Evolutionary conservation across 2,888 invertebrate genomes (phyloP).

Genomic region (Dyspetes luteomarginatus): DNA sequence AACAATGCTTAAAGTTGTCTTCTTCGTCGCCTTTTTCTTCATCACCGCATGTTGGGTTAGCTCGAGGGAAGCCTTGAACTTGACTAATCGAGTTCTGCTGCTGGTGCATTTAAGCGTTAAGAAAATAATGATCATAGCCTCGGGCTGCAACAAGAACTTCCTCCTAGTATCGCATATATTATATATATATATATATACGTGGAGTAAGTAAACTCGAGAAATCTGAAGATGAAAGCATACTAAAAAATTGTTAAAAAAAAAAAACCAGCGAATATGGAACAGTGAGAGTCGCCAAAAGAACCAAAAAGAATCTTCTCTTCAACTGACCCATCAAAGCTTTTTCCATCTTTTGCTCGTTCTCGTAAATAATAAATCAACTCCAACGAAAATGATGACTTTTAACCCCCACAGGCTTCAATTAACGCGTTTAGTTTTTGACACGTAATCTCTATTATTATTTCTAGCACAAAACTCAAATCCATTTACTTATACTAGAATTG

Average conservation of each 20-base stretch:
- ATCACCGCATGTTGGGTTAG: not conserved
- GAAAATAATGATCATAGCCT: slow-evolving; percentile 18
- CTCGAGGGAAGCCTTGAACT: slow-evolving; percentile 8
- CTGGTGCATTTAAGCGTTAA: not conserved
- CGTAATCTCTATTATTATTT: too few species aligned
- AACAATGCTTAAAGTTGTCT: not conserved
- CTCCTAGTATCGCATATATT: not conserved
- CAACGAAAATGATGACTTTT: too few species aligned
- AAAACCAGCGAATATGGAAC: not conserved
- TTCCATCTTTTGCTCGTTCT: not conserved
- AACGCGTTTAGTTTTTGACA: too few species aligned
- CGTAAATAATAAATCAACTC: too few species aligned
- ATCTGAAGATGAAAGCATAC: not conserved
- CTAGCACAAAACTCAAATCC: too few species aligned
- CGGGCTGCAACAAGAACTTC: slow-evolving; percentile 8
- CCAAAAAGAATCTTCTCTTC: not conserved
- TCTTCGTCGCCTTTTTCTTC: not conserved
- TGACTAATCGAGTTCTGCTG: slow-evolving; percentile 3
- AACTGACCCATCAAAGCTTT: not conserved
- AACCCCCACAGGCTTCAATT: too few species aligned
- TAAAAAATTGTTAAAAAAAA: not conserved
- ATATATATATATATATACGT: not conserved
- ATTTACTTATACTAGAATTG: too few species aligned
- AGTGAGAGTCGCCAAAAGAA: not conserved
- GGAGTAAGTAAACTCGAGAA: not conserved